Conservation (phyloP, 2,888 invertebrate genomes). For the Timandra comae region DNA sequence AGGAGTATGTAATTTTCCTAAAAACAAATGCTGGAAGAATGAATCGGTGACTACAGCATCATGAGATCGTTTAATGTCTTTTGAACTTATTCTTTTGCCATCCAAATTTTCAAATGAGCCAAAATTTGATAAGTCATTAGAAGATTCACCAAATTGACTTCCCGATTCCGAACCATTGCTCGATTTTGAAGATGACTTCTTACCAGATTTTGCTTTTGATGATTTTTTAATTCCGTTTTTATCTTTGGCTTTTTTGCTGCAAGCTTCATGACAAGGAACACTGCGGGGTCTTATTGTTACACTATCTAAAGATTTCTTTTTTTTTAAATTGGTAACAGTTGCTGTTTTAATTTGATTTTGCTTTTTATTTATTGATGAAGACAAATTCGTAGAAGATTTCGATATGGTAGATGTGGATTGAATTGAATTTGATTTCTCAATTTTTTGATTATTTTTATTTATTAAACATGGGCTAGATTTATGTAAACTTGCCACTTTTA, state of each 20-base stretch:
- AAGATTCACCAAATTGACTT: slow-evolving; percentile 63
- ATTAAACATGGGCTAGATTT: slow-evolving; percentile 49
- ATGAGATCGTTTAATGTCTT: slow-evolving; percentile 75
- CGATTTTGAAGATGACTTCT: slow-evolving; percentile 28
- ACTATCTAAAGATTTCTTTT: slow-evolving; percentile 56
- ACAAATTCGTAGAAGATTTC: slow-evolving; percentile 51
- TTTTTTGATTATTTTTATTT: slow-evolving; percentile 34
- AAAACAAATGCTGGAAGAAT: slow-evolving; percentile 84
- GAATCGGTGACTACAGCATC: slow-evolving; percentile 78
- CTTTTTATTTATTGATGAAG: slow-evolving; percentile 35
- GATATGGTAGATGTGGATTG: slow-evolving; percentile 41
- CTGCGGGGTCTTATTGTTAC: slow-evolving; percentile 46
- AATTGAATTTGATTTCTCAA: slow-evolving; percentile 30
- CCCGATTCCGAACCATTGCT: slow-evolving; percentile 41
- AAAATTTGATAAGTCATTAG: slow-evolving; percentile 47
- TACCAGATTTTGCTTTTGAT: slow-evolving; percentile 34
- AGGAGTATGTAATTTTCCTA: slow-evolving; percentile 60
- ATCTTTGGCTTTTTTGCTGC: slow-evolving; percentile 53
- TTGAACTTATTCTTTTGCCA: slow-evolving; percentile 35
- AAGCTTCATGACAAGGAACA: slow-evolving; percentile 53
- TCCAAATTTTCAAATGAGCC: slow-evolving; percentile 40
- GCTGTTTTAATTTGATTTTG: slow-evolving; percentile 54
- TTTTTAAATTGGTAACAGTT: slow-evolving; percentile 56
- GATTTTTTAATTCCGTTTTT: slow-evolving; percentile 33
- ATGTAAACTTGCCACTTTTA: slow-evolving; percentile 46